Evolutionary conservation across 2,888 invertebrate species (phyloP).

Genomic region (Cyclophora albipunctata): DNA sequence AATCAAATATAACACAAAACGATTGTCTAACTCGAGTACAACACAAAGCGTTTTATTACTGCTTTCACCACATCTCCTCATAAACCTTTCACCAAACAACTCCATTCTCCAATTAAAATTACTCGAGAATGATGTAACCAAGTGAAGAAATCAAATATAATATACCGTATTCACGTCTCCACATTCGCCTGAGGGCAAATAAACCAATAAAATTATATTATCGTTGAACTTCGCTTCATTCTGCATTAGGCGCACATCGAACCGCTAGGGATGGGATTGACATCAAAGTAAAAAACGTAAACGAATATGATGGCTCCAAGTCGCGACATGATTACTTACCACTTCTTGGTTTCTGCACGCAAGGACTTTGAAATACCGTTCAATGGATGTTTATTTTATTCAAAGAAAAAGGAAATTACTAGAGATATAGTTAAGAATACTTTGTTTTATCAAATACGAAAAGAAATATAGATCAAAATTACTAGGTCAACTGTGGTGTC

Average conservation of each 20-base stretch:
- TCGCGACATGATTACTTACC: conserved; percentile 22
- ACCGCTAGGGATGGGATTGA: conserved; percentile 20
- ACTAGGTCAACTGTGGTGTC: no score
- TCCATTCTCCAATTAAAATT: neutral
- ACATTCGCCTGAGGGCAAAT: conserved; percentile 10
- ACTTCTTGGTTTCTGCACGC: neutral
- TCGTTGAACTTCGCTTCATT: conserved; percentile 27
- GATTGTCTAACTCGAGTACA: no score
- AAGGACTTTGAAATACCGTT: no score
- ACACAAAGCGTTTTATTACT: no score
- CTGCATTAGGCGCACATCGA: conserved; percentile 19
- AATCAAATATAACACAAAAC: no score
- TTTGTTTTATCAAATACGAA: no score
- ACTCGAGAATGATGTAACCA: conserved; percentile 1
- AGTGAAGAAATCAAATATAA: neutral
- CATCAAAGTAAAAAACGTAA: conserved; percentile 28
- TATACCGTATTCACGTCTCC: neutral
- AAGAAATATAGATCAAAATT: no score
- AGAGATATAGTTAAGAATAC: no score
- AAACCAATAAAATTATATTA: conserved; percentile 29
- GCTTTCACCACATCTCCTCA: neutral
- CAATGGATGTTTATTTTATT: no score
- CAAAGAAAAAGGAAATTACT: no score
- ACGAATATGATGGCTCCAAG: conserved; percentile 25
- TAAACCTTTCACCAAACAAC: neutral